Percentiles rank a stretch among this genome's conserved stretches.
Evolutionary conservation across 2,888 invertebrate genomes (phyloP).

Genomic region (Pollenia amentaria): DNA sequence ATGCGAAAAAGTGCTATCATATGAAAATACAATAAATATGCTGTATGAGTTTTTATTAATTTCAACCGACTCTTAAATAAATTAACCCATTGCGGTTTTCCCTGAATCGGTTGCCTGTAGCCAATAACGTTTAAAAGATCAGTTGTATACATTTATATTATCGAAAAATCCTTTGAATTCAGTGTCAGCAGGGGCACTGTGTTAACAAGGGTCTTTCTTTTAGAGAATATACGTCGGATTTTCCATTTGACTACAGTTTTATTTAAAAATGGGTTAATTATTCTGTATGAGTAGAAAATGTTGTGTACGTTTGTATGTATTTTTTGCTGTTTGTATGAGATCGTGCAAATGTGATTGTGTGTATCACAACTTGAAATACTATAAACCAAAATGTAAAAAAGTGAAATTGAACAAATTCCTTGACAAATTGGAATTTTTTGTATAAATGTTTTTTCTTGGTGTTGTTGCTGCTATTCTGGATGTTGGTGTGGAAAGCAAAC

Average conservation of each 20-base stretch:
- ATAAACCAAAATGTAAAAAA: conserved; percentile 77
- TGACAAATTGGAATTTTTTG: conserved; percentile 82
- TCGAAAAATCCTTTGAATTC: no score
- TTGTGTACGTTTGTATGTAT: no score
- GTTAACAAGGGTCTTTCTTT: no score
- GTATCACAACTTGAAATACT: conserved; percentile 71
- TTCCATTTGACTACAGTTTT: no score
- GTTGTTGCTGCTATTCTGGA: conserved; percentile 49
- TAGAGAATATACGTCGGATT: no score
- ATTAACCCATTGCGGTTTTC: neutral
- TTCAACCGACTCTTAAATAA: neutral
- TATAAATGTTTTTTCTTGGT: conserved; percentile 48
- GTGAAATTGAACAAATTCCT: conserved; percentile 83
- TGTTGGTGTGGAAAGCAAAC: conserved; percentile 53
- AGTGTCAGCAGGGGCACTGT: no score
- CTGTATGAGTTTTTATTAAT: conserved; percentile 9
- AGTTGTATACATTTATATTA: no score
- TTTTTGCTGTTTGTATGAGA: neutral
- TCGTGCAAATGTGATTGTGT: conserved; percentile 35
- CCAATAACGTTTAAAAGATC: no score
- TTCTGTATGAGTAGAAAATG: no score
- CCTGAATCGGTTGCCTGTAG: no score
- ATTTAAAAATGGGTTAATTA: no score
- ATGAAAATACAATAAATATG: neutral
- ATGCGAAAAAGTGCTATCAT: neutral